Evolutionary conservation across 1,140 invertebrate species (phyloP), one percentile per base, ranked within the genome.

Genomic region (Bombus polaris): DNA sequence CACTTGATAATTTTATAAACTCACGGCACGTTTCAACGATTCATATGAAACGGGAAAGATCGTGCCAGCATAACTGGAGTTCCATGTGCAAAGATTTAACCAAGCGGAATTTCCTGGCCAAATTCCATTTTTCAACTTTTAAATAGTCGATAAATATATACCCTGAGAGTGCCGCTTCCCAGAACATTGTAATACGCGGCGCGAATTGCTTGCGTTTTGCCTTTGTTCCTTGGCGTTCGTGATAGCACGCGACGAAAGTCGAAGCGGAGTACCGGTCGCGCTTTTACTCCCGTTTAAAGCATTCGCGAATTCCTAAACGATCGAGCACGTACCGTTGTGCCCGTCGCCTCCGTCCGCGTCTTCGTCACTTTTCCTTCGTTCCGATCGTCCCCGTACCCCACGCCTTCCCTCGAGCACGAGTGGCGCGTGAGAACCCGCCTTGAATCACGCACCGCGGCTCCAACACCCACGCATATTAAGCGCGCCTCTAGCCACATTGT

Each of bases 381-480:
- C 74, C 37, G 22, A 73, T 35, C 28, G 78, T 42, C 42, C 73
- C 62, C 42, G 18, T 13, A 22, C 66, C 18, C 75, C 13, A 18
- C 47, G 15, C 18, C 70, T 22, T 6, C 59, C 22, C 28, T 57
- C 57, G 66, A 72, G 68, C 39, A 42, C 59, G 76, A 85, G 77
- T 72, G 83, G 66, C 84, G 90, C 93, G 93, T 94, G 93, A 94
- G 94, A 94, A 94, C 90, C 78, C 88, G 78, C 85, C 90, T 91
- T 85, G 93, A 88, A 94, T 94, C 94, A 93, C 90, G 91, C 90
- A 91, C 92, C 87, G 90, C 87, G 88, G 86, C 59, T 86, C 89
- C 87, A 87, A 91, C 93, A 93, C 92, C 92, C 90, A 91, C 92
- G 93, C 93, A 94, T 93, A 93, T 94, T 92, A 94, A 94, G 85